A percentile compares a stretch with the other conserved stretches of the same genome.
These are phyloP conservation scores for Brotula barbata DNA, from an alignment of 2,797 vertebrate genomes.

Conservation along the genomic window DNA sequence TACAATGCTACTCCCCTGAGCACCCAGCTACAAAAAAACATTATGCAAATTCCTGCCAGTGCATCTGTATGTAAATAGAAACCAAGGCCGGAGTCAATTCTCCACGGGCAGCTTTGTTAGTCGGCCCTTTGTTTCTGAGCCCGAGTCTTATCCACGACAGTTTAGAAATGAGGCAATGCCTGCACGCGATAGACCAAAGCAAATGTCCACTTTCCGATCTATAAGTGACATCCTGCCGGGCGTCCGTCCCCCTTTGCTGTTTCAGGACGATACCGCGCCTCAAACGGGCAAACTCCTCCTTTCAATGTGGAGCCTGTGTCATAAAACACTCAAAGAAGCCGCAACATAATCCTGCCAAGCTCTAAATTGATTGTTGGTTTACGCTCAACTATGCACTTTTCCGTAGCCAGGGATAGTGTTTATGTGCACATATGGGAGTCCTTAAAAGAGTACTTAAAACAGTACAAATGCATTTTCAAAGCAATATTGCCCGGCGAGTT, in stretches of 20 bases:
- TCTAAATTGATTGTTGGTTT: slow-evolving; percentile 54
- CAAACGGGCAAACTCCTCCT: slow-evolving; percentile 27
- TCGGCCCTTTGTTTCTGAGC: slow-evolving; percentile 79
- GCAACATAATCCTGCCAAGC: slow-evolving; percentile 40
- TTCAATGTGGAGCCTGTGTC: slow-evolving; percentile 39
- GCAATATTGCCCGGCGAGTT: slow-evolving; percentile 8
- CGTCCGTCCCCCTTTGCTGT: slow-evolving; percentile 17
- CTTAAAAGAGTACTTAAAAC: not conserved
- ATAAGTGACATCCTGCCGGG: not conserved
- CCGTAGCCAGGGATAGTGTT: slow-evolving; percentile 45
- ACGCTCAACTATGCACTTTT: slow-evolving; percentile 59
- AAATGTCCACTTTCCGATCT: slow-evolving; percentile 31
- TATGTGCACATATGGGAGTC: slow-evolving; percentile 19
- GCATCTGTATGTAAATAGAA: slow-evolving; percentile 98
- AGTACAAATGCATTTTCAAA: slow-evolving; percentile 13
- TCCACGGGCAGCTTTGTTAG: slow-evolving; percentile 87
- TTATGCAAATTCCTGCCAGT: slow-evolving; percentile 96
- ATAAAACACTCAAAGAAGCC: slow-evolving; percentile 51
- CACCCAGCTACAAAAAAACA: slow-evolving; percentile 88
- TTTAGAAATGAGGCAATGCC: slow-evolving; percentile 68
- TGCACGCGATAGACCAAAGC: slow-evolving; percentile 57
- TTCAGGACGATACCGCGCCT: slow-evolving; percentile 19
- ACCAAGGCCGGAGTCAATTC: slow-evolving; percentile 88
- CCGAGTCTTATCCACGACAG: slow-evolving; percentile 71
- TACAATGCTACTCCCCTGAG: slow-evolving; percentile 98